A percentile compares a stretch with the other conserved stretches of the same genome.
phyloP scores from a whole-genome alignment of 1,140 invertebrate species.

The Pectinophora gossypiella region DNA sequence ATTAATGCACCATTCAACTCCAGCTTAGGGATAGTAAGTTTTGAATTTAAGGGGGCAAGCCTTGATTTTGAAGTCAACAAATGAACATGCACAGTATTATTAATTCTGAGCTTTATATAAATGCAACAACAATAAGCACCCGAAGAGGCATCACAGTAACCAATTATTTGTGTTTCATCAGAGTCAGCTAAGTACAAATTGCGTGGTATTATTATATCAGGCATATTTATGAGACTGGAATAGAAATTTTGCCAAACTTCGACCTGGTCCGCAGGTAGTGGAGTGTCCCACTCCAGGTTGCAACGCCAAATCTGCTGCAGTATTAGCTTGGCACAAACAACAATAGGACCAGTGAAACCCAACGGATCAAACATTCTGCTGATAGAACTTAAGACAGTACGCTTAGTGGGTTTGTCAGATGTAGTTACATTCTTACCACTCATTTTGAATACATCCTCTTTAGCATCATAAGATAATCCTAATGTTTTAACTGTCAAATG shows the following conservation, averaged over 20 bases:
- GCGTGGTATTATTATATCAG: not conserved
- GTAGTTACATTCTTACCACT: not conserved
- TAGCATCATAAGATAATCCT: slow-evolving; percentile 4
- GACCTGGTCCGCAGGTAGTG: not conserved
- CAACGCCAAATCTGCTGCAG: too few relatives aligned
- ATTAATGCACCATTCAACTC: slow-evolving; percentile 9
- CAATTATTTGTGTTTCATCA: not conserved
- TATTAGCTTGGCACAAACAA: slow-evolving; percentile 16
- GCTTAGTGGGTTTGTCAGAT: slow-evolving; percentile 11
- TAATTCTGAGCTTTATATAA: not conserved
- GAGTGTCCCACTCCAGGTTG: slow-evolving; percentile 13
- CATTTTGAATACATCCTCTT: slow-evolving; percentile 6
- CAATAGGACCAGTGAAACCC: slow-evolving; percentile 19
- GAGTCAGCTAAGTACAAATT: not conserved
- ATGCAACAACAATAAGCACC: not conserved
- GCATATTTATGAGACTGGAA: not conserved
- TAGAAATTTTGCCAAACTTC: slow-evolving; percentile 1
- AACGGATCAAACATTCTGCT: slow-evolving; percentile 24
- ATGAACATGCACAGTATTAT: not conserved
- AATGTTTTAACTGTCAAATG: not conserved
- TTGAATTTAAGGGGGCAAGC: not conserved
- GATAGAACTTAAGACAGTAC: slow-evolving; percentile 21
- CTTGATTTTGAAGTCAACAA: not conserved
- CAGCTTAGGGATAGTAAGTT: not conserved
- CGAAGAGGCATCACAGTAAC: slow-evolving; percentile 1